Conservation (phyloP, 2,113 vertebrate species). For the Prinia subflava region DNA sequence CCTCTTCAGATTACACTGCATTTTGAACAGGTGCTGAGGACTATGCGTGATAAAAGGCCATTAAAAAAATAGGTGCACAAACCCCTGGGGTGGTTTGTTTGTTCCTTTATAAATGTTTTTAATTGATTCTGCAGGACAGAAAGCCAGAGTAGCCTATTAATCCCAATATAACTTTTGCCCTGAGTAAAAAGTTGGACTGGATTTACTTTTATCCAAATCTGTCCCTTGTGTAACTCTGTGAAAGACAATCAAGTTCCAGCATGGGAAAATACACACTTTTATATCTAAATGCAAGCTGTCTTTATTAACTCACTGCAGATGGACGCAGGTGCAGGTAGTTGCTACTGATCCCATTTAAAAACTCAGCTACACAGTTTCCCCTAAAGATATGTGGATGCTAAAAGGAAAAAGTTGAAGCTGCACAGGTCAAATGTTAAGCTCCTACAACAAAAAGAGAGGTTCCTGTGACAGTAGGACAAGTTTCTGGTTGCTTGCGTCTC, state of each 20-base stretch:
- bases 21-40: slow-evolving; percentile 6
- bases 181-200: slow-evolving; percentile 7
- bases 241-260: slow-evolving; percentile 19
- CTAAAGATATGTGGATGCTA: neutral
- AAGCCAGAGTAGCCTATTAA: neutral
- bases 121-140: slow-evolving; percentile 22
- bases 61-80: neutral
- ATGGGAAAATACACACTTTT: slow-evolving; percentile 11
- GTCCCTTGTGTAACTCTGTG: slow-evolving; percentile 15
- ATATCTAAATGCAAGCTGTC: neutral
- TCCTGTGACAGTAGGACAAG: neutral
- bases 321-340: slow-evolving; percentile 6
- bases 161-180: neutral
- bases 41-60: neutral
- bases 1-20: neutral
- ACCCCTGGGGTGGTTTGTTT: neutral
- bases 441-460: neutral
- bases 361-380: neutral
- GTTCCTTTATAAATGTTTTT: neutral
- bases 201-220: slow-evolving; percentile 3
- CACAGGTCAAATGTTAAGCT: neutral
- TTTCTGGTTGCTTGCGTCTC: neutral
- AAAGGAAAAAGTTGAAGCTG: neutral
- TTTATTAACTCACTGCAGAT: slow-evolving; percentile 35
- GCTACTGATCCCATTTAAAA: slow-evolving; percentile 20